phyloP scores from a whole-genome alignment of 2,113 vertebrate genomes.

The Rhinopithecus roxellana region DNA sequence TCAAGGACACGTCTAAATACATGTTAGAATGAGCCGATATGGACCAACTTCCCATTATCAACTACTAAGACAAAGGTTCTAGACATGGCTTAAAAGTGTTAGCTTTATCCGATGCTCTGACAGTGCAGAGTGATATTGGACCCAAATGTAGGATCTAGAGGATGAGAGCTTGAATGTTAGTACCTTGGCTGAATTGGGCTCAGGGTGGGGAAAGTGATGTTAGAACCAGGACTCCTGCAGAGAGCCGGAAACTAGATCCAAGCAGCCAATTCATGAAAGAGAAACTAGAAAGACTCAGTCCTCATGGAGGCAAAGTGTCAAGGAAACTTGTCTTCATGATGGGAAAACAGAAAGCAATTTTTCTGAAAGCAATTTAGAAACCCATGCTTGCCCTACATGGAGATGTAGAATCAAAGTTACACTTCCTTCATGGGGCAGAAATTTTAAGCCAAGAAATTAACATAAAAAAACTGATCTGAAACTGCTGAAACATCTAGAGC shows the following conservation, averaged over 20 bases:
- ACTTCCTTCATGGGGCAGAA: background rate
- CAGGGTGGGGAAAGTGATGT: too few relatives aligned
- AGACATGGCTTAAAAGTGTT: background rate
- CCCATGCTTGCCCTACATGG: background rate
- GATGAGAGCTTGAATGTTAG: background rate
- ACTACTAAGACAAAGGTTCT: background rate
- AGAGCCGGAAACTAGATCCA: background rate
- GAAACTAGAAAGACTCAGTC: background rate
- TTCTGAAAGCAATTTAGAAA: background rate
- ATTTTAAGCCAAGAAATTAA: background rate
- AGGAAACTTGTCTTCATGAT: background rate
- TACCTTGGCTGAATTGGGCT: background rate
- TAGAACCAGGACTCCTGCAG: background rate
- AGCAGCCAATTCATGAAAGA: background rate
- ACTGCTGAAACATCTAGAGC: background rate
- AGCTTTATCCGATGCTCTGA: background rate
- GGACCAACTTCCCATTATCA: background rate
- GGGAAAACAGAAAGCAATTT: background rate
- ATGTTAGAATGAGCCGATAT: background rate
- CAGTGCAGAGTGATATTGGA: background rate
- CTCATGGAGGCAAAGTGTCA: background rate
- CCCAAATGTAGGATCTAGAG: background rate
- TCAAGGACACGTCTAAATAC: background rate
- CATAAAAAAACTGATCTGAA: background rate
- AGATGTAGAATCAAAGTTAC: background rate